Evolutionary conservation across 2,888 invertebrate genomes (phyloP), one percentile per base, ranked within the genome.

Genomic region (Autographa pulchrina): DNA sequence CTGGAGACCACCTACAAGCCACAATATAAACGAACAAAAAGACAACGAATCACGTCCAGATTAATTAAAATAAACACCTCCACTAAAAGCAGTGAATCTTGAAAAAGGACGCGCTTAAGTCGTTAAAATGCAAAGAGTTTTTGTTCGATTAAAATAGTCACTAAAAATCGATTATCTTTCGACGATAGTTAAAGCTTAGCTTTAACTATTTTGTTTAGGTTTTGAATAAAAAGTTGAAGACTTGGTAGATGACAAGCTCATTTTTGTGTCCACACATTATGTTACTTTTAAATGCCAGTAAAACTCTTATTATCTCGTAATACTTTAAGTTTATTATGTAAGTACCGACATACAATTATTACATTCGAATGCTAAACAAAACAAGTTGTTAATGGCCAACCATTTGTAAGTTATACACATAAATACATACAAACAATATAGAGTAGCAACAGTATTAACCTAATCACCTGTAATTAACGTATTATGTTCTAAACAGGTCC

Each of bases 1-100:
- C 69, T 54, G 61, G 25, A 64, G 80, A 80, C 80, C 77, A 80
- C 80, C 77, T 67, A 60, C 77, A 76, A 73, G 59, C 54, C 32
- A 43, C 62, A 62, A 61, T 58, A 68, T 69, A 71, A 70, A 66
- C 41, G 3, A 68, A 64, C n/a, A 73, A 65, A 71, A 69, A 35
- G 52, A 35, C 63, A 54, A 25, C 31, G 65, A 72, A 68, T 68
- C 38, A 58, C 41, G 54, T 75, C 65, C 62, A 69, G 65, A 67
- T 75, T 61, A 64, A 32, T 31, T 59, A 31, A 32, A 59, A 32
- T 59, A 75, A 70, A 79, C 54, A 70, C 35, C 31, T 58, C 31
- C 38, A 62, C 54, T 67, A 20, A 32, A 9, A 14, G 32, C 48
- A 20, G 31, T 16, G 25, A 32, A 32, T 63, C n/a, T 9, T 43